Percentiles rank a stretch among this genome's conserved stretches.
phyloP scores from a whole-genome alignment of 2,113 vertebrate genomes.

The Chionodraco myersi region DNA sequence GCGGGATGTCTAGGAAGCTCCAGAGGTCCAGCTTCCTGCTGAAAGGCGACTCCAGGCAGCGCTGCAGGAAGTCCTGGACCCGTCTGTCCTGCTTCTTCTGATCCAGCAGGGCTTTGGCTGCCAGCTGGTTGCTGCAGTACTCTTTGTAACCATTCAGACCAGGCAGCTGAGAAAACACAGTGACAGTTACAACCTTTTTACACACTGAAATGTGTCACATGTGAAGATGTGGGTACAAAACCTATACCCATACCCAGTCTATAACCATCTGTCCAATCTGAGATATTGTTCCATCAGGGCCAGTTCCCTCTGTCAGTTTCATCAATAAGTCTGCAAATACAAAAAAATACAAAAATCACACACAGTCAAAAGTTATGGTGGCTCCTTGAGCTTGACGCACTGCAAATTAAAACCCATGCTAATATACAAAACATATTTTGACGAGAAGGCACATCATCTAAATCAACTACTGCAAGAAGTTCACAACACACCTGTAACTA shows the following conservation, averaged over 20 bases:
- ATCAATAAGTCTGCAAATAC: conserved; percentile 83
- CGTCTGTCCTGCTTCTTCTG: conserved; percentile 95
- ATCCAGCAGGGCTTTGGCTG: conserved; percentile 96
- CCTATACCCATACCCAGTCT: conserved; percentile 89
- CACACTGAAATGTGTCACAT: background rate
- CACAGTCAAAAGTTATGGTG: background rate
- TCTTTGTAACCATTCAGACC: conserved; percentile 93
- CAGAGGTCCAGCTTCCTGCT: conserved; percentile 98
- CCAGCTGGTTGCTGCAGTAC: conserved; percentile 97
- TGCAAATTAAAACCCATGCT: too few relatives aligned
- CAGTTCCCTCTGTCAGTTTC: conserved; percentile 90
- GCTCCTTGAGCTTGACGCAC: too few relatives aligned
- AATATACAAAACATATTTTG: too few relatives aligned
- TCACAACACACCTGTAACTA: too few relatives aligned
- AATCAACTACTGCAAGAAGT: too few relatives aligned
- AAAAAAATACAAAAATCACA: background rate
- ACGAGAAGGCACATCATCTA: too few relatives aligned
- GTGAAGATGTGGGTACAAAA: background rate
- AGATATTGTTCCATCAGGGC: conserved; percentile 91
- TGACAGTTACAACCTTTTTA: background rate
- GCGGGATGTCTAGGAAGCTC: conserved; percentile 98
- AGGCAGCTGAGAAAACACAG: conserved; percentile 84
- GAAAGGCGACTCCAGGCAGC: conserved; percentile 97
- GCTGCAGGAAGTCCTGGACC: conserved; percentile 97
- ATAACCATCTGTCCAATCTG: conserved; percentile 94